Conservation (phyloP, 2,113 vertebrate genomes). For the Pelmatolapia mariae region DNA sequence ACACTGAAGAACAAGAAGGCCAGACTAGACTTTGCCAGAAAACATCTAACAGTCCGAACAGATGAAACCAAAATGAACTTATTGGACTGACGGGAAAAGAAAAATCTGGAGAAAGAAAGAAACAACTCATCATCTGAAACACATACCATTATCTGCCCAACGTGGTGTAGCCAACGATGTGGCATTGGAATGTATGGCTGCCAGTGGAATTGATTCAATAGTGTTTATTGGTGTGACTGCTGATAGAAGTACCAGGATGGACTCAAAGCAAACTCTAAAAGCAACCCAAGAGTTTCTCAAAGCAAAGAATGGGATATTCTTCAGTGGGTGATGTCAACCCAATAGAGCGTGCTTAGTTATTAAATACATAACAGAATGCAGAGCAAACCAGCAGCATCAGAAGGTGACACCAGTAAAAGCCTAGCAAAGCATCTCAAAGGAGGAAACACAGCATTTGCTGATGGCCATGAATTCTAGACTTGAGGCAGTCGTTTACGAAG, state of each 20-base stretch:
- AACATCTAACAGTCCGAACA: neutral
- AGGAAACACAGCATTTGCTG: neutral
- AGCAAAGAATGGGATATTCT: neutral
- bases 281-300: neutral
- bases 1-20: neutral
- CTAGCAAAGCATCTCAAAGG: neutral
- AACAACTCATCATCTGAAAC: neutral
- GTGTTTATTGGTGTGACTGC: neutral
- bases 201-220: neutral
- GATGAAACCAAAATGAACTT: neutral
- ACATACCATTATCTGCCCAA: neutral
- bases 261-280: neutral
- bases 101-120: neutral
- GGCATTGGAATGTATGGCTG: neutral
- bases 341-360: rapidly evolving
- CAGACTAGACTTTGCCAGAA: neutral
- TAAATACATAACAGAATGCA: neutral
- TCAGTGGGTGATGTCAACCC: neutral
- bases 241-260: neutral
- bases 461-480: neutral
- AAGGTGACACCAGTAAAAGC: neutral
- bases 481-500: neutral
- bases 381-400: neutral
- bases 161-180: neutral
- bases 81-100: neutral